Evolutionary conservation across 2,113 vertebrate species (phyloP).

Genomic region (Eulemur macaco): DNA sequence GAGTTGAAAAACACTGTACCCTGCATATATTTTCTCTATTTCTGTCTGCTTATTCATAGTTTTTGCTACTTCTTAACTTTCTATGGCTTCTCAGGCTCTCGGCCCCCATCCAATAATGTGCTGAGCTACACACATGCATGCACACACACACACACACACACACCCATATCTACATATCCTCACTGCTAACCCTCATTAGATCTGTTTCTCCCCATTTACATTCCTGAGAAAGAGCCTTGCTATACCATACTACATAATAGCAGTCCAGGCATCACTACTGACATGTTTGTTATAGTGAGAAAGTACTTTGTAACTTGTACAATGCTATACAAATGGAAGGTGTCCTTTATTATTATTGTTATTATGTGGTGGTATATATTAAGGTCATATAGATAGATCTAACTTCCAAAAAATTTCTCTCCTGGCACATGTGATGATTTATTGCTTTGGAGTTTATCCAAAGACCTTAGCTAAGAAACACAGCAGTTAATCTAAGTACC

Average conservation of each 20-base stretch:
- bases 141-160: neutral
- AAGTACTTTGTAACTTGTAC: neutral
- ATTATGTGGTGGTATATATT: neutral
- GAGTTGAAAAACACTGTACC: neutral
- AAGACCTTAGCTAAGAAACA: constrained; percentile 62
- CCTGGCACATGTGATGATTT: constrained; percentile 47
- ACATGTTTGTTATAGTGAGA: neutral
- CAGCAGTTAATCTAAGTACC: constrained; percentile 26
- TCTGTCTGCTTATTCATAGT: neutral
- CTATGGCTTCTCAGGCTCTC: neutral
- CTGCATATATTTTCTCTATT: neutral
- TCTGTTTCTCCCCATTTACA: neutral
- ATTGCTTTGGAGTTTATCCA: constrained; percentile 61
- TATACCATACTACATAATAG: neutral
- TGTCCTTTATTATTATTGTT: constrained; percentile 6
- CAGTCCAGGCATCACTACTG: neutral
- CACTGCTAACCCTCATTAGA: neutral
- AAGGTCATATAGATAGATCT: constrained; percentile 34
- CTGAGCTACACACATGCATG: neutral
- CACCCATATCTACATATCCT: neutral
- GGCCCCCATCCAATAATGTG: neutral
- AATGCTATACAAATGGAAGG: neutral
- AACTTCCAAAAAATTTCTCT: constrained; percentile 11
- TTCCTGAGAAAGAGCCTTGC: neutral
- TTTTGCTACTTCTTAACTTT: constrained; percentile 15